These are phyloP conservation scores for Amblyteles armatorius DNA, from an alignment of 2,888 invertebrate genomes.

Conservation along the genomic window DNA sequence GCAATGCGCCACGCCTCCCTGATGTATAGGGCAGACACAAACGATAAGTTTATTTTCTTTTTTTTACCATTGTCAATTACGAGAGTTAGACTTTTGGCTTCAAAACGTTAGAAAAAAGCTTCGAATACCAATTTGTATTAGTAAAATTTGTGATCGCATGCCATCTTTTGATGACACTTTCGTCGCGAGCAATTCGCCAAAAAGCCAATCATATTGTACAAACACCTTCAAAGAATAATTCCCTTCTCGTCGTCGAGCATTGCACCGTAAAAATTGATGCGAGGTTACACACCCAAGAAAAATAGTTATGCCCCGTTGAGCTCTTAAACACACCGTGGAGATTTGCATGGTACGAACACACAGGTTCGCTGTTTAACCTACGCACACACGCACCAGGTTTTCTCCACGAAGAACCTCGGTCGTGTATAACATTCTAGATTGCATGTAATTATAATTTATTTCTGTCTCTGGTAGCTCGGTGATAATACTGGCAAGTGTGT, in stretches of 20 bases:
- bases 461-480: constrained; percentile 30
- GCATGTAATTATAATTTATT: constrained; percentile 54
- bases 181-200: too few relatives aligned
- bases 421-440: constrained; percentile 31
- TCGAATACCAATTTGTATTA: too few relatives aligned
- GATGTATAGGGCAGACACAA: background rate
- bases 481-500: constrained; percentile 28
- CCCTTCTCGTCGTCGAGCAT: too few relatives aligned
- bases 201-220: too few relatives aligned
- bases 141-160: too few relatives aligned
- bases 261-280: too few relatives aligned
- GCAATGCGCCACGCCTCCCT: background rate
- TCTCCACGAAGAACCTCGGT: background rate
- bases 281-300: background rate
- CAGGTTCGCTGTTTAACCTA: constrained; percentile 14
- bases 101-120: background rate
- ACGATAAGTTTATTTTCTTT: background rate
- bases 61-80: background rate
- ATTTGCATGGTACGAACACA: constrained; percentile 33
- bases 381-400: background rate
- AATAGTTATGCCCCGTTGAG: constrained; percentile 14
- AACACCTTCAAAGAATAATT: too few relatives aligned
- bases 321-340: constrained; percentile 3
- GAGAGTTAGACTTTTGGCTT: background rate
- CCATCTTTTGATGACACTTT: too few relatives aligned